A percentile compares a stretch with the other conserved stretches of the same genome.
Conservation (phyloP, 2,113 vertebrate genomes). For the Hydropotes inermis region DNA sequence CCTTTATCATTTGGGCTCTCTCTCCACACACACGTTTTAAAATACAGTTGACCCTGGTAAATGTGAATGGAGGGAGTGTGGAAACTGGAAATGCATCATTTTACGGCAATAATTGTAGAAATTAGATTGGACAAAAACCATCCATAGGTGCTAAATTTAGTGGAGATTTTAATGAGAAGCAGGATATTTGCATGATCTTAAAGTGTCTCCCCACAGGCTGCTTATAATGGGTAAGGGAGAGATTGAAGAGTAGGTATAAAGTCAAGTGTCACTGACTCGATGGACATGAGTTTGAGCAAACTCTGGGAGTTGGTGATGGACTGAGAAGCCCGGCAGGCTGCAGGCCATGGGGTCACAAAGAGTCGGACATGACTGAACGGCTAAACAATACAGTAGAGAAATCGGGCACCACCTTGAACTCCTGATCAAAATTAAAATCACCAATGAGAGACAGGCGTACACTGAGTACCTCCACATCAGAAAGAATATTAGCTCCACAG, state of each 20-base stretch:
- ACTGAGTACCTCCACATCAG: neutral
- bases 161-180: neutral
- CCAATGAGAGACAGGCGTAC: neutral
- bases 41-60: neutral
- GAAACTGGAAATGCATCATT: neutral
- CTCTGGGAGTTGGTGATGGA: neutral
- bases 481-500: neutral
- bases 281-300: neutral
- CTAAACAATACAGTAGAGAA: neutral
- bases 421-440: neutral
- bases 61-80: neutral
- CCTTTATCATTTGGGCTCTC: neutral
- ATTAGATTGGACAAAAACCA: neutral
- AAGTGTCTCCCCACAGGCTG: neutral
- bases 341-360: neutral
- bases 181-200: slow-evolving; percentile 15
- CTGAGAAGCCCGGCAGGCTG: neutral
- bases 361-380: neutral
- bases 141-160: neutral
- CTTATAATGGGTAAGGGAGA: neutral
- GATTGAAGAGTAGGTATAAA: neutral
- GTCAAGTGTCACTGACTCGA: neutral
- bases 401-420: neutral
- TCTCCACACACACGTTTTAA: neutral
- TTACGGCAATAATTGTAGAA: neutral